phyloP scores from a whole-genome alignment of 2,888 invertebrate species.

The Parochlus steinenii region DNA sequence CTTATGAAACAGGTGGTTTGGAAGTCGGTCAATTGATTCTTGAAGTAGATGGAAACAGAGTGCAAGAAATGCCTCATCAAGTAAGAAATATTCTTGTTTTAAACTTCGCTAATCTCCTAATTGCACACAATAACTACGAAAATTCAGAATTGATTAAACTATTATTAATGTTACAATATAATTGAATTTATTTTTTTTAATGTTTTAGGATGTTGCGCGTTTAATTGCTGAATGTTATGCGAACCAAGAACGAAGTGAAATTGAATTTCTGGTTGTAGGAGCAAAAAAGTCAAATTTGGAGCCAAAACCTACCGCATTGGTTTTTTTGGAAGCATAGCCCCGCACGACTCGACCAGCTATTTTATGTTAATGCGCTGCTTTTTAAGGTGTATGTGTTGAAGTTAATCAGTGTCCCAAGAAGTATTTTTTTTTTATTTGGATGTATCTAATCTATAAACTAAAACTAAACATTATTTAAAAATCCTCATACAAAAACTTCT shows the following conservation, averaged over 20 bases:
- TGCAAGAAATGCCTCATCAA: conserved; percentile 68
- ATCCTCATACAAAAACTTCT: too few species aligned
- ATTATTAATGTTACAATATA: not conserved
- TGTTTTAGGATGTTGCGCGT: conserved; percentile 57
- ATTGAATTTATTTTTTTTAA: not conserved
- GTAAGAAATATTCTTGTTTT: conserved; percentile 17
- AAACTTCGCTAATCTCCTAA: not conserved
- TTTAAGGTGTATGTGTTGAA: too few species aligned
- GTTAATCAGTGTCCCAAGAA: too few species aligned
- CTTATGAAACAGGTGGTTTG: conserved; percentile 79
- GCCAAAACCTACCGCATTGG: conserved; percentile 78
- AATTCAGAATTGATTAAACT: not conserved
- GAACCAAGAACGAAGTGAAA: conserved; percentile 66
- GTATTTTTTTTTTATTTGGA: too few species aligned
- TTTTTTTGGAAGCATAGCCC: conserved; percentile 87
- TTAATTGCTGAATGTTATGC: conserved; percentile 89
- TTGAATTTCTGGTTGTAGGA: conserved; percentile 86
- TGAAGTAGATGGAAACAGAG: conserved; percentile 71
- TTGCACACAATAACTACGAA: not conserved
- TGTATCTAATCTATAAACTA: too few species aligned
- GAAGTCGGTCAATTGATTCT: conserved; percentile 89
- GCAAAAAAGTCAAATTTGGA: conserved; percentile 84
- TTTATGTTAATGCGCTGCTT: too few species aligned
- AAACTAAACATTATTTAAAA: too few species aligned
- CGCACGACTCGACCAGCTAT: conserved; percentile 75